phyloP scores from a whole-genome alignment of 2,797 vertebrate genomes.

The Spheniscus humboldti region DNA sequence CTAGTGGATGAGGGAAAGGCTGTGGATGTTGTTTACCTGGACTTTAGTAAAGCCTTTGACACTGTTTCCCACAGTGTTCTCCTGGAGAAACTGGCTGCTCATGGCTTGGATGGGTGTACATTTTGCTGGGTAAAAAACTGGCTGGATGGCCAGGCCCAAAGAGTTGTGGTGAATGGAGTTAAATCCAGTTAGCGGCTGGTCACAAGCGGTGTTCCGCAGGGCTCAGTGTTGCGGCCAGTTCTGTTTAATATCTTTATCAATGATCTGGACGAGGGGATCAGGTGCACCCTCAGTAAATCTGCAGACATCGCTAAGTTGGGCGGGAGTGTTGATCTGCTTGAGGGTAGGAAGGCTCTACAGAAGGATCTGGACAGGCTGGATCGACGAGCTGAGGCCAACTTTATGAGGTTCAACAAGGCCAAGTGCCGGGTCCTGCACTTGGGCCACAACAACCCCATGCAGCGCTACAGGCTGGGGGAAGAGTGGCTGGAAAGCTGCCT shows the following conservation, averaged over 20 bases:
- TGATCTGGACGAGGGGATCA: rapidly evolving
- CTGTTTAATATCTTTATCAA: not conserved
- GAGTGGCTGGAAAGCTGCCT: not conserved
- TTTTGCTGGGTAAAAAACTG: not conserved
- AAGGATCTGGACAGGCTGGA: not conserved
- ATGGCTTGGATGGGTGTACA: not conserved
- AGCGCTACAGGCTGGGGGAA: not conserved
- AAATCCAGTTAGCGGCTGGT: not conserved
- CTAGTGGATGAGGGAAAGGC: not conserved
- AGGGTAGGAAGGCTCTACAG: not conserved
- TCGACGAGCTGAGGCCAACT: rapidly evolving
- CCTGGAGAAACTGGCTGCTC: not conserved
- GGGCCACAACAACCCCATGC: not conserved
- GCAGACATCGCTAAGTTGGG: not conserved
- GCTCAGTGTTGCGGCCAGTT: not conserved
- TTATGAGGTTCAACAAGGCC: not conserved
- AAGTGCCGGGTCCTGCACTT: not conserved
- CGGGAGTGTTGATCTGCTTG: not conserved
- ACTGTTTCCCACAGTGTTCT: not conserved
- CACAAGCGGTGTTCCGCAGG: not conserved
- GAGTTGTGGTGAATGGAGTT: not conserved
- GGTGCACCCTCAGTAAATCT: not conserved
- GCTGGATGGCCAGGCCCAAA: not conserved
- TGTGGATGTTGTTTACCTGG: too few relatives aligned
- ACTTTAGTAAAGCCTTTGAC: too few relatives aligned